Evolutionary conservation across 2,113 vertebrate species (phyloP).

Genomic region (Chaetorhynchus papuensis): DNA sequence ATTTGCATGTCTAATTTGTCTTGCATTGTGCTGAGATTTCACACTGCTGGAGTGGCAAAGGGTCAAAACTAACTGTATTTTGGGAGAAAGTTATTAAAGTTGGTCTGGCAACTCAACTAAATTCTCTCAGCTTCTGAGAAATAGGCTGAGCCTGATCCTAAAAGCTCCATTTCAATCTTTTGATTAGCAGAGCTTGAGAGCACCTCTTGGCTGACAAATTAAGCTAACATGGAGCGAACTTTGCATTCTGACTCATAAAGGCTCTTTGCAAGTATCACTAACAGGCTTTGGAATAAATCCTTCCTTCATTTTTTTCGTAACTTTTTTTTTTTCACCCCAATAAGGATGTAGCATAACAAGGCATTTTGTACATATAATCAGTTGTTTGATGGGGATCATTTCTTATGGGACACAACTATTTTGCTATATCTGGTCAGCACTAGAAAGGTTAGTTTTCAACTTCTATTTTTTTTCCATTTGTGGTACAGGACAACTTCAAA

Average conservation of each 20-base stretch:
- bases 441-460: not conserved
- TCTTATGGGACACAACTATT: not conserved
- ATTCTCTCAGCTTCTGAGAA: not conserved
- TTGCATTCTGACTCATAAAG: slow-evolving; percentile 38
- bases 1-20: not conserved
- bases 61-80: not conserved
- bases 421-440: not conserved
- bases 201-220: slow-evolving; percentile 16
- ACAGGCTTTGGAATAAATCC: not conserved
- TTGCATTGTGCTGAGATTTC: not conserved
- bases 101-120: not conserved
- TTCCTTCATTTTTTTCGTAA: not conserved
- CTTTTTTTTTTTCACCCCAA: not conserved
- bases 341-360: not conserved
- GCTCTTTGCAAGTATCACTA: slow-evolving; percentile 12
- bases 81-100: not conserved
- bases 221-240: slow-evolving; percentile 5
- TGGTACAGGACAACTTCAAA: slow-evolving; percentile 12
- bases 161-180: slow-evolving; percentile 24
- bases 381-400: not conserved
- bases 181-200: slow-evolving; percentile 34
- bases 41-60: not conserved
- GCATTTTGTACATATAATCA: not conserved
- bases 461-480: not conserved
- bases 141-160: slow-evolving; percentile 16